phyloP scores from a whole-genome alignment of 2,888 invertebrate species.

The Tenthredo mesomela region DNA sequence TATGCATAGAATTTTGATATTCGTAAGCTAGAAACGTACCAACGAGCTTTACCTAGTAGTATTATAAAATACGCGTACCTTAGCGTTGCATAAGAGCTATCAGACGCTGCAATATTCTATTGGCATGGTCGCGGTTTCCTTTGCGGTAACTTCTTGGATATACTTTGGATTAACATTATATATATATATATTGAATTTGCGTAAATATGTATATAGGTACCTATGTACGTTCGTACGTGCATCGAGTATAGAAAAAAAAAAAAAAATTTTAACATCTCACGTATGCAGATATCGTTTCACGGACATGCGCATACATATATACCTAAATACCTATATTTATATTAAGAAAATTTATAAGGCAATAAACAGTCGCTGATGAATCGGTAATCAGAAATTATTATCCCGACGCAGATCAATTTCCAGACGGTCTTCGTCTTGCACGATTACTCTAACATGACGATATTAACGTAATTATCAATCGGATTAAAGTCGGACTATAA shows the following conservation, averaged over 20 bases:
- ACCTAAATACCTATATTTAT: not conserved
- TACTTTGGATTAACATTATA: not conserved
- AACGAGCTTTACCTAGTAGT: not conserved
- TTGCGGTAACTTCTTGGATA: conserved; percentile 25
- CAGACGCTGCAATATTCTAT: not conserved
- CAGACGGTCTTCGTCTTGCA: not conserved
- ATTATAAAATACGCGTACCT: conserved; percentile 5
- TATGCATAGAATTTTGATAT: conserved; percentile 25
- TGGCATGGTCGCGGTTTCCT: conserved; percentile 14
- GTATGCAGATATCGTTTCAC: not conserved
- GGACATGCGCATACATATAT: not conserved
- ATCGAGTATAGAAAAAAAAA: not conserved
- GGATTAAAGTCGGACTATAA: not conserved
- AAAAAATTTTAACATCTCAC: not conserved
- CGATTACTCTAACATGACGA: not conserved
- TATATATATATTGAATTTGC: not conserved
- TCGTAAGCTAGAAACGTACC: conserved; percentile 11
- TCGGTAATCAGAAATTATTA: not conserved
- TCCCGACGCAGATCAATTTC: not conserved
- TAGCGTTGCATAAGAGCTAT: not conserved
- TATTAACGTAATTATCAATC: conserved; percentile 1
- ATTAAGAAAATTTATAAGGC: not conserved
- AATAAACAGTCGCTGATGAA: not conserved
- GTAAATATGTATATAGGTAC: not conserved
- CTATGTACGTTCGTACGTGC: not conserved